These are phyloP conservation scores for Boulengerochromis microlepis DNA, from an alignment of 2,113 vertebrate genomes.

Conservation along the genomic window DNA sequence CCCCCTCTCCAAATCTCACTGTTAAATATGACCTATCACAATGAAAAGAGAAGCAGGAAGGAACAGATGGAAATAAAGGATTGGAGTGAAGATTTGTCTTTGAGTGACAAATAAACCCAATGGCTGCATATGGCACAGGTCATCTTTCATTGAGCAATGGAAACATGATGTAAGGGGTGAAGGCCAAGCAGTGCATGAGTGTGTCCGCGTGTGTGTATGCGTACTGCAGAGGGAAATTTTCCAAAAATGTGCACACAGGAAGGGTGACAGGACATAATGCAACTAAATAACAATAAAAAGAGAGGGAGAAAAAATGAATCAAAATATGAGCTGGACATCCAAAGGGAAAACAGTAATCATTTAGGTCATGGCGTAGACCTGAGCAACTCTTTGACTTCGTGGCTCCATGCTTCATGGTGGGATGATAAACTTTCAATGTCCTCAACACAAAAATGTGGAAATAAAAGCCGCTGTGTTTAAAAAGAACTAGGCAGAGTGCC, in stretches of 20 bases:
- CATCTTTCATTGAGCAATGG: constrained; percentile 25
- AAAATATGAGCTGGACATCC: neutral
- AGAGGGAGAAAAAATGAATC: neutral
- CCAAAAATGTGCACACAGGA: neutral
- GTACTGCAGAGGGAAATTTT: neutral
- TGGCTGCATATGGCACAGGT: neutral
- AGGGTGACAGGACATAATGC: neutral
- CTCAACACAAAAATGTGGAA: neutral
- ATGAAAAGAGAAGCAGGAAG: neutral
- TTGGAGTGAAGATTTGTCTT: neutral
- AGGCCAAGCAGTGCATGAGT: neutral
- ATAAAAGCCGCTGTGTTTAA: neutral
- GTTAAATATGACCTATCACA: neutral
- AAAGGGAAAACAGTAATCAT: neutral
- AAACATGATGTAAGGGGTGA: constrained; percentile 33
- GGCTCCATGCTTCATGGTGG: neutral
- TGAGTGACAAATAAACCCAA: neutral
- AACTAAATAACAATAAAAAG: neutral
- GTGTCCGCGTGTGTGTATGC: neutral
- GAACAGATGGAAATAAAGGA: neutral
- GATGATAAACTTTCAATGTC: neutral
- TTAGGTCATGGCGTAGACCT: neutral
- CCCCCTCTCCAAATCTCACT: neutral
- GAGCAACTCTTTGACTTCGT: neutral
- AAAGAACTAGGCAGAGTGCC: neutral